Conservation (phyloP, 2,113 vertebrate species). For the Ictidomys tridecemlineatus region DNA sequence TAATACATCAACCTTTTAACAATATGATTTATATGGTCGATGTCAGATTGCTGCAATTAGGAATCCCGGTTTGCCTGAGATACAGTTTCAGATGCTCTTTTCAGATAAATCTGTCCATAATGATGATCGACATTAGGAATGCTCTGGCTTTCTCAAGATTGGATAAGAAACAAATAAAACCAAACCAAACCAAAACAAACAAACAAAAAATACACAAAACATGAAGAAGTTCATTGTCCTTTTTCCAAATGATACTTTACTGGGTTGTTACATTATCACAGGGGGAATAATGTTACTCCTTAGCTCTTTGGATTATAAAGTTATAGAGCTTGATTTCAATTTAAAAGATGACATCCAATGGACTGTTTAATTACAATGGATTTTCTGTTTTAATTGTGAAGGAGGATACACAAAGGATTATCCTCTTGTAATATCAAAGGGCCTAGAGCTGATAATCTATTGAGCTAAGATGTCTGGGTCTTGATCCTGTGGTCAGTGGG, state of each 20-base stretch:
- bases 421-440: background rate
- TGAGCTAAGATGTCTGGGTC: background rate
- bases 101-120: slow-evolving; percentile 26
- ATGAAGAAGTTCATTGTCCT: background rate
- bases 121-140: slow-evolving; percentile 32
- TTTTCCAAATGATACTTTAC: background rate
- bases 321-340: slow-evolving; percentile 21
- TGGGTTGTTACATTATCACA: background rate
- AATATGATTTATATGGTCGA: background rate
- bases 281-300: background rate
- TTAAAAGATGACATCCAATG: background rate
- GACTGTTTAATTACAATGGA: background rate
- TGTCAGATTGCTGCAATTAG: background rate
- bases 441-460: background rate
- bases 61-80: background rate
- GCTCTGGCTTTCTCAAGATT: background rate
- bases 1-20: background rate
- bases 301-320: background rate
- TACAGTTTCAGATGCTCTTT: slow-evolving; percentile 25
- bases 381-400: slow-evolving; percentile 53
- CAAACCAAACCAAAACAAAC: background rate
- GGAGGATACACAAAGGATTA: background rate
- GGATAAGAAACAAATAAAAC: slow-evolving; percentile 5
- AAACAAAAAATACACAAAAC: background rate
- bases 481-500: background rate